Percentiles rank a stretch among this genome's conserved stretches.
These are phyloP conservation scores for Taeniopygia guttata DNA, from an alignment of 2,797 vertebrate species.

Conservation along the genomic window DNA sequence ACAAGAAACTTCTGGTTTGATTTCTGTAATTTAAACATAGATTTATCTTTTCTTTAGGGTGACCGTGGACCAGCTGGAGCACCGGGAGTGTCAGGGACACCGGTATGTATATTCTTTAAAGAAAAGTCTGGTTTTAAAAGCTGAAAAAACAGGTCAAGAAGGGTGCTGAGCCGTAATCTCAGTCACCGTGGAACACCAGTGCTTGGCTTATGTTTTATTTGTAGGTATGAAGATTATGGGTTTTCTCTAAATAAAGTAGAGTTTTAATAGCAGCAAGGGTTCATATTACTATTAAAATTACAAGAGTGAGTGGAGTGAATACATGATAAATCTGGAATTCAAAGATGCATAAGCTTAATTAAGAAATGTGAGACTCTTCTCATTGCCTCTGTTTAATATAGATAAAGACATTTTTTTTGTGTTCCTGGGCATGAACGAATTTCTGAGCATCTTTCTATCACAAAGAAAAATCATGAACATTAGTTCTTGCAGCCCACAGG, in stretches of 20 bases:
- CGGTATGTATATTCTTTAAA: conserved; percentile 77
- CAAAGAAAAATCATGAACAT: not conserved
- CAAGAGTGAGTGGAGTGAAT: not conserved
- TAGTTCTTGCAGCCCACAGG: not conserved
- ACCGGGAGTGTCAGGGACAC: conserved; percentile 80
- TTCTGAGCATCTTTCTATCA: not conserved
- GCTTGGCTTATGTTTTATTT: not conserved
- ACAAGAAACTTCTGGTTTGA: not conserved
- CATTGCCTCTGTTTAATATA: conserved; percentile 7
- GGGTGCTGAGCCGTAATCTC: not conserved
- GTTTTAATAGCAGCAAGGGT: not conserved
- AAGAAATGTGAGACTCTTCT: not conserved
- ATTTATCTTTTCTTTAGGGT: conserved; percentile 80
- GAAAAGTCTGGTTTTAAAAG: not conserved
- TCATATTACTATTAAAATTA: not conserved
- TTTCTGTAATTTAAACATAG: not conserved
- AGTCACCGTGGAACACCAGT: not conserved
- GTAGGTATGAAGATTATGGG: not conserved
- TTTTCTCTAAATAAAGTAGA: not conserved
- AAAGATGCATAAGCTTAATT: not conserved
- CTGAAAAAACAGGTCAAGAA: not conserved
- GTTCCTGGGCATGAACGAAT: not conserved
- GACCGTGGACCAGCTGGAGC: conserved; percentile 86
- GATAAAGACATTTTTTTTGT: not conserved
- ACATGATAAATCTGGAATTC: not conserved